Conservation (phyloP, 2,797 vertebrate genomes). For the Iguana delicatissima region DNA sequence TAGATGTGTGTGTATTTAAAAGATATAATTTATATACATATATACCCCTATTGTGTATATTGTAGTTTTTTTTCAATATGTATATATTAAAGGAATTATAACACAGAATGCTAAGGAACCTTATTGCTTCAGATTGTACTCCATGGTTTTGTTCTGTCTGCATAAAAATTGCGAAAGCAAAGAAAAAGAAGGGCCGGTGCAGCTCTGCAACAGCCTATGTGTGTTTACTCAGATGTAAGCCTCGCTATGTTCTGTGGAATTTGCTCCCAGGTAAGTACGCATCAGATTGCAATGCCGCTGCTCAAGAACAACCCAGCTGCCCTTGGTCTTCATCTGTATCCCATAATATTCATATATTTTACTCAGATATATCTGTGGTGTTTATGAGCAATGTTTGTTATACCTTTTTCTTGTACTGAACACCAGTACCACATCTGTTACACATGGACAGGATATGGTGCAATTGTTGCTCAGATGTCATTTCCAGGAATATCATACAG, state of each 20-base stretch:
- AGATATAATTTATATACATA: no score
- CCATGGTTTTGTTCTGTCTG: not conserved
- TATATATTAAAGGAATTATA: not conserved
- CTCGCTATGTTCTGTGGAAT: not conserved
- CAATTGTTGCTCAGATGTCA: not conserved
- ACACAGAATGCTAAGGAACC: not conserved
- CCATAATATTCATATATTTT: not conserved
- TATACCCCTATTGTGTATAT: no score
- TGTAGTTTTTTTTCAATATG: no score
- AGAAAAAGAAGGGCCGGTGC: not conserved
- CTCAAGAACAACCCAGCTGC: not conserved
- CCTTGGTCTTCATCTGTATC: not conserved
- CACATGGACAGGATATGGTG: not conserved
- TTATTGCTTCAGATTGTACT: not conserved
- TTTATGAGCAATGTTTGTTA: not conserved
- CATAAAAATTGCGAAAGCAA: not conserved
- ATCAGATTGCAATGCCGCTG: not conserved
- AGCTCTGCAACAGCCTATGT: not conserved
- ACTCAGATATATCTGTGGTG: not conserved
- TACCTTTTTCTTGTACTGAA: not conserved
- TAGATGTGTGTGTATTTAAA: no score
- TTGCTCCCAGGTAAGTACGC: not conserved
- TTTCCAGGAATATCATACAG: constrained; percentile 13
- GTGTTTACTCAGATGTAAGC: not conserved
- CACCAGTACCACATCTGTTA: not conserved